Percentiles rank a stretch among this genome's conserved stretches.
Conservation (phyloP, 2,888 invertebrate genomes). For the Caenorhabditis sp. region DNA sequence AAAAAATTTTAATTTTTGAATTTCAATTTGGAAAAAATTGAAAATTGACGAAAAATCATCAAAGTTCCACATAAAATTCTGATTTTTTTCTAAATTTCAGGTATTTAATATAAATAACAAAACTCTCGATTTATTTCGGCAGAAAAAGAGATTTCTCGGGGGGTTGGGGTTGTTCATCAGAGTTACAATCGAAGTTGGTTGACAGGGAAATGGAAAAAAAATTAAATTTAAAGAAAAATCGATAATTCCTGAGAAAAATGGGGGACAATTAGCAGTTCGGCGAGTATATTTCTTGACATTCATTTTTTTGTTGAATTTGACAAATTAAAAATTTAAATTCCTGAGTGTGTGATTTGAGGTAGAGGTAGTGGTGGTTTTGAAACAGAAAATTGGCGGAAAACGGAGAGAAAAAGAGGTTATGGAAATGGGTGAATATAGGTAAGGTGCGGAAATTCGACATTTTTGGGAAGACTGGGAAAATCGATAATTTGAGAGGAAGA, state of each 20-base stretch:
- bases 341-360: slow-evolving; percentile 55
- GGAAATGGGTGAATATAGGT: no score
- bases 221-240: no score
- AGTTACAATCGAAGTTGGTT: not conserved
- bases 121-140: slow-evolving; percentile 60
- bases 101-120: slow-evolving; percentile 22
- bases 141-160: slow-evolving; percentile 39
- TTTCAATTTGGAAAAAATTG: no score
- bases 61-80: not conserved
- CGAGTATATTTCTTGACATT: not conserved
- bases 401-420: slow-evolving; percentile 16
- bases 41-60: slow-evolving; percentile 3
- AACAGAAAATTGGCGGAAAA: slow-evolving; percentile 1
- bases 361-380: slow-evolving; percentile 26
- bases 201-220: slow-evolving; percentile 4
- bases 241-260: slow-evolving; percentile 31
- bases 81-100: no score
- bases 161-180: not conserved
- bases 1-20: no score
- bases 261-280: not conserved
- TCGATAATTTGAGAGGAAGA: not conserved
- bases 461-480: not conserved
- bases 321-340: no score
- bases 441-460: no score
- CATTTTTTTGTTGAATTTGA: no score